Evolutionary conservation across 1,140 invertebrate genomes (phyloP).

Genomic region (Zaprionus ghesquierei): DNA sequence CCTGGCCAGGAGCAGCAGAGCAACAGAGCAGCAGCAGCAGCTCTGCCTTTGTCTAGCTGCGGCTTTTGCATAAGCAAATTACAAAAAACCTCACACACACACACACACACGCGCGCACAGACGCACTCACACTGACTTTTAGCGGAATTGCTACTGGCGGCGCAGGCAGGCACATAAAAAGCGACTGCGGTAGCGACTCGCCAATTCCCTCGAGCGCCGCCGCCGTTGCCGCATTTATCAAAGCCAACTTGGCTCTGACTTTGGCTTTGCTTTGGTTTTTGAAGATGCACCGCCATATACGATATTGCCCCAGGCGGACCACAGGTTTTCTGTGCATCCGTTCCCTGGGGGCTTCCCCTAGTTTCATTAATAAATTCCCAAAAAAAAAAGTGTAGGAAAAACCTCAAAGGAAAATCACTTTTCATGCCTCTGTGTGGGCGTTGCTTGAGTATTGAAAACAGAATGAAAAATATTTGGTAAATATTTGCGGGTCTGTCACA

Average conservation of each 20-base stretch:
- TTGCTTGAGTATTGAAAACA: constrained; percentile 45
- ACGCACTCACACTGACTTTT: constrained; percentile 48
- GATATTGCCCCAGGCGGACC: constrained; percentile 31
- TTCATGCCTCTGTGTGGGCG: constrained; percentile 50
- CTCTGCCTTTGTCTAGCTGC: not conserved
- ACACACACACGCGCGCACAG: not conserved
- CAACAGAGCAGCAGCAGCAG: not conserved
- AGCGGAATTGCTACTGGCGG: constrained; percentile 74
- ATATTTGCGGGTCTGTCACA: constrained; percentile 56
- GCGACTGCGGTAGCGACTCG: constrained; percentile 55
- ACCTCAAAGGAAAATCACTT: not conserved
- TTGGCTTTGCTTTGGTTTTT: constrained; percentile 23
- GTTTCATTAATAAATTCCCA: constrained; percentile 54
- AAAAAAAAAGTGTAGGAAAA: not conserved
- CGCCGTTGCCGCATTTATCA: constrained; percentile 59
- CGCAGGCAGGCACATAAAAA: constrained; percentile 18
- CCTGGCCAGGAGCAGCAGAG: constrained; percentile 1
- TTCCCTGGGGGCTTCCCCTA: constrained; percentile 9
- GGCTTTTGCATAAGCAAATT: constrained; percentile 63
- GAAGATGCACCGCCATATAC: constrained; percentile 52
- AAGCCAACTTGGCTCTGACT: constrained; percentile 46
- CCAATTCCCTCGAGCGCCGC: constrained; percentile 43
- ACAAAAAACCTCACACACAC: constrained; percentile 8
- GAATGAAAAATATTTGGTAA: constrained; percentile 74
- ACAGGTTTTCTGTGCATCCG: constrained; percentile 13